Evolutionary conservation across 2,888 invertebrate genomes (phyloP).

Genomic region (Deilephila elpenor): DNA sequence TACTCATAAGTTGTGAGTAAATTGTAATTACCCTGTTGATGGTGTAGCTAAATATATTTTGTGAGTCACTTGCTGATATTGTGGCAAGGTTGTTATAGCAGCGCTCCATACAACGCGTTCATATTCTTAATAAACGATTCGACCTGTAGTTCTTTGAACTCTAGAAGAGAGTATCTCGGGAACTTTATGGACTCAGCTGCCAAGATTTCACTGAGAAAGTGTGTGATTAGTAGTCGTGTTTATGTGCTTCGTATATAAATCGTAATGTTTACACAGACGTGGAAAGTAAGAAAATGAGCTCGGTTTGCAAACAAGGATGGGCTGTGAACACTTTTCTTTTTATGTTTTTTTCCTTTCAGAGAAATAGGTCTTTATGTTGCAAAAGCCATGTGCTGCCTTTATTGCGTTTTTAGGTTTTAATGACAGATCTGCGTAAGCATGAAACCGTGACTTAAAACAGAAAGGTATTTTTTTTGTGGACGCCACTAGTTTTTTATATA

Average conservation of each 20-base stretch:
- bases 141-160: conserved; percentile 10
- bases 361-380: conserved; percentile 37
- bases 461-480: not conserved
- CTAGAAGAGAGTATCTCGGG: not conserved
- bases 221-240: conserved; percentile 31
- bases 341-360: conserved; percentile 39
- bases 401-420: not conserved
- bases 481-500: not conserved
- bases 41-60: conserved; percentile 36
- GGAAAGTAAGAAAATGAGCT: conserved; percentile 55
- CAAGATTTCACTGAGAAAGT: conserved; percentile 43
- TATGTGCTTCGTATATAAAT: conserved; percentile 43
- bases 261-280: conserved; percentile 45
- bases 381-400: conserved; percentile 30
- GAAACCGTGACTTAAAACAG: not conserved
- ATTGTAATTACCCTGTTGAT: conserved; percentile 19
- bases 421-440: not conserved
- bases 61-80: conserved; percentile 27
- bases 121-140: not conserved
- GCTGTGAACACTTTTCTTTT: conserved; percentile 44
- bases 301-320: conserved; percentile 56
- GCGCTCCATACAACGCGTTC: not conserved
- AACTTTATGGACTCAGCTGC: conserved; percentile 22
- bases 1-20: conserved; percentile 6
- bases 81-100: not conserved